These are phyloP conservation scores for Zaprionus lachaisei DNA, from an alignment of 1,140 invertebrate genomes.

Conservation along the genomic window DNA sequence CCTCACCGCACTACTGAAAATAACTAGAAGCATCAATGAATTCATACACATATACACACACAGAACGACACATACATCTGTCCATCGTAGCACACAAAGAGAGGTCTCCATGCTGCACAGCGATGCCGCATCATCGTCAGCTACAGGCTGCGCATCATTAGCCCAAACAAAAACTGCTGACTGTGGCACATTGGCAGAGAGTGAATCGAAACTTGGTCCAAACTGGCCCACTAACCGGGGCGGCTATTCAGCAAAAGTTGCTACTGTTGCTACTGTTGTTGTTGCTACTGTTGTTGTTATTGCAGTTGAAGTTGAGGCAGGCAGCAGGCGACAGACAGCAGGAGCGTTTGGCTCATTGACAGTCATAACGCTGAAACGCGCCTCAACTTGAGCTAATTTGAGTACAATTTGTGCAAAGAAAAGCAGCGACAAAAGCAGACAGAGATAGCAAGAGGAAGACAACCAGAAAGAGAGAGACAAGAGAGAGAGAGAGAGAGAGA, in stretches of 20 bases:
- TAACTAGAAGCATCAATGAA: conserved; percentile 4
- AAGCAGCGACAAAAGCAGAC: conserved; percentile 16
- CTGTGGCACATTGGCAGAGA: conserved; percentile 61
- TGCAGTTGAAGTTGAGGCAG: conserved; percentile 51
- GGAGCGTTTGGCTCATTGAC: conserved; percentile 70
- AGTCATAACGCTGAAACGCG: conserved; percentile 79
- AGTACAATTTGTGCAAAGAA: conserved; percentile 71
- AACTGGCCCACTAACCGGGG: conserved; percentile 42
- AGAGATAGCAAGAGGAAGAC: not conserved
- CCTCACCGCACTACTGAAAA: not conserved
- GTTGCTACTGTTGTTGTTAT: conserved; percentile 28
- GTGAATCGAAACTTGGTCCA: conserved; percentile 29
- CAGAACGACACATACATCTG: not conserved
- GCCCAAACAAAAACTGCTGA: conserved; percentile 75
- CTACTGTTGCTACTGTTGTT: conserved; percentile 17
- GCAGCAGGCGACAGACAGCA: conserved; percentile 10
- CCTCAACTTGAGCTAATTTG: conserved; percentile 79
- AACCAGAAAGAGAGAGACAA: not conserved
- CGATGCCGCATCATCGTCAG: conserved; percentile 46
- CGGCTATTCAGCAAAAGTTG: conserved; percentile 25
- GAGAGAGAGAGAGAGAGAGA: not conserved
- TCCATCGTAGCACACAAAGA: not conserved
- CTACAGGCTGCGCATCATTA: conserved; percentile 72
- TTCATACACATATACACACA: not conserved
- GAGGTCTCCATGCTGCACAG: conserved; percentile 7